Conservation (phyloP, 2,113 vertebrate genomes). For the Thamnaconus septentrionalis region DNA sequence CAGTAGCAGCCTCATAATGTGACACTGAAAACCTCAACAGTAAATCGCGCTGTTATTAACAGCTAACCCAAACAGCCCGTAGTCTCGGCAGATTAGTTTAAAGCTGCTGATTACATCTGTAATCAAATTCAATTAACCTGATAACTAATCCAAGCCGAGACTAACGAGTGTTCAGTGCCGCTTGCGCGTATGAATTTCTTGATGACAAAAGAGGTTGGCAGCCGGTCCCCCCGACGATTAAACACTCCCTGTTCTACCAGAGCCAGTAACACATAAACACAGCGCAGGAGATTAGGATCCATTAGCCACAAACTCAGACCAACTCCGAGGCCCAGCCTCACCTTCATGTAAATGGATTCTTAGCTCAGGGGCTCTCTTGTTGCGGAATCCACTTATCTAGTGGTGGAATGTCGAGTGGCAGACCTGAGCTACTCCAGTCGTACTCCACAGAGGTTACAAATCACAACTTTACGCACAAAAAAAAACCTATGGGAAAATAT, state of each 20-base stretch:
- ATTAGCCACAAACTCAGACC: too few species aligned
- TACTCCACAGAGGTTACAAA: not conserved
- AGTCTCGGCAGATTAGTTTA: not conserved
- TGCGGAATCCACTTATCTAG: not conserved
- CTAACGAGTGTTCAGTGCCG: not conserved
- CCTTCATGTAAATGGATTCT: not conserved
- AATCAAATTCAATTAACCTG: conserved; percentile 10
- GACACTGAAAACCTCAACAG: not conserved
- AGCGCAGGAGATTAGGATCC: too few species aligned
- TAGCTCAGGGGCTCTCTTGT: not conserved
- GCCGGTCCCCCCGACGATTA: not conserved
- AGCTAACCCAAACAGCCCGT: not conserved
- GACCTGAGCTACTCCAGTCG: too few species aligned
- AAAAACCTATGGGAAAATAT: too few species aligned
- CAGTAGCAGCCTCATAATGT: not conserved
- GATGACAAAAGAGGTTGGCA: conserved; percentile 3
- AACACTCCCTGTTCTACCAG: not conserved
- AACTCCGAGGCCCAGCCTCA: too few species aligned
- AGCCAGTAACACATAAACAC: too few species aligned
- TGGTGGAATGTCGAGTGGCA: too few species aligned
- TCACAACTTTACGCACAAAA: not conserved
- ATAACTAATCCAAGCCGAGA: conserved; percentile 4
- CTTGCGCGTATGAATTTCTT: not conserved
- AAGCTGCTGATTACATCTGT: conserved; percentile 7
- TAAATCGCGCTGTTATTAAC: not conserved